Conservation (phyloP, 2,888 invertebrate genomes). For the Drosophila pullipes region DNA sequence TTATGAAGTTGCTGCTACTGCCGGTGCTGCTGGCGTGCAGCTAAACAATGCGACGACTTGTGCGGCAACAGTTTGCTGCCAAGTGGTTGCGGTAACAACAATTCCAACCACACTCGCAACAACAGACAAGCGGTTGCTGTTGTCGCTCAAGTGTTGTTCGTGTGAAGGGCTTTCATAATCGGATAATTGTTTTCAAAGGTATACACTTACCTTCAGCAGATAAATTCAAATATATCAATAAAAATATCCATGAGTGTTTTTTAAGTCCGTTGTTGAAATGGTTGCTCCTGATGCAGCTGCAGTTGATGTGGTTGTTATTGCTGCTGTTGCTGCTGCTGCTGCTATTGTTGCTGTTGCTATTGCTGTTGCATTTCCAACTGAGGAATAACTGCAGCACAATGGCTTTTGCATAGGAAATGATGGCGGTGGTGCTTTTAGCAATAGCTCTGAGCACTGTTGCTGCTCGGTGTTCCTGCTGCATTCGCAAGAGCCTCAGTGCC, state of each 20-base stretch:
- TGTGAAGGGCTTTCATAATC: slow-evolving; percentile 29
- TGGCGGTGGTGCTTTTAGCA: slow-evolving; percentile 52
- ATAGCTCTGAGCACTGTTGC: slow-evolving; percentile 50
- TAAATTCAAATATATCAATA: slow-evolving; percentile 85
- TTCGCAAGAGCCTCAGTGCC: slow-evolving; percentile 29
- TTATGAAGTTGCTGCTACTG: slow-evolving; percentile 59
- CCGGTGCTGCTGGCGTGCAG: slow-evolving; percentile 46
- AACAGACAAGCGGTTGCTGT: slow-evolving; percentile 25
- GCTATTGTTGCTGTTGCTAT: slow-evolving; percentile 36
- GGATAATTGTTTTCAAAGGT: slow-evolving; percentile 28
- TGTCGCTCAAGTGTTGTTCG: slow-evolving; percentile 57
- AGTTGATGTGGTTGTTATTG: slow-evolving; percentile 41
- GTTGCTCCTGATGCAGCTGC: slow-evolving; percentile 60
- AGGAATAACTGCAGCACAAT: slow-evolving; percentile 43
- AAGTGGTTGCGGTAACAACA: slow-evolving; percentile 58
- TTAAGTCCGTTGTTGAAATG: slow-evolving; percentile 82
- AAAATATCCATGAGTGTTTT: slow-evolving; percentile 86
- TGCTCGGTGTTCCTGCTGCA: slow-evolving; percentile 33
- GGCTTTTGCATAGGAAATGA: slow-evolving; percentile 58
- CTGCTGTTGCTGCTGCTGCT: slow-evolving; percentile 36
- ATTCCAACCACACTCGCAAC: slow-evolving; percentile 18
- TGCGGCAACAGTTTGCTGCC: slow-evolving; percentile 62
- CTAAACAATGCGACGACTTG: slow-evolving; percentile 49
- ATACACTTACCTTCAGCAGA: slow-evolving; percentile 85
- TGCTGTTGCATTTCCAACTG: slow-evolving; percentile 33